phyloP scores from a whole-genome alignment of 1,140 invertebrate species.

The Musca vetustissima region DNA sequence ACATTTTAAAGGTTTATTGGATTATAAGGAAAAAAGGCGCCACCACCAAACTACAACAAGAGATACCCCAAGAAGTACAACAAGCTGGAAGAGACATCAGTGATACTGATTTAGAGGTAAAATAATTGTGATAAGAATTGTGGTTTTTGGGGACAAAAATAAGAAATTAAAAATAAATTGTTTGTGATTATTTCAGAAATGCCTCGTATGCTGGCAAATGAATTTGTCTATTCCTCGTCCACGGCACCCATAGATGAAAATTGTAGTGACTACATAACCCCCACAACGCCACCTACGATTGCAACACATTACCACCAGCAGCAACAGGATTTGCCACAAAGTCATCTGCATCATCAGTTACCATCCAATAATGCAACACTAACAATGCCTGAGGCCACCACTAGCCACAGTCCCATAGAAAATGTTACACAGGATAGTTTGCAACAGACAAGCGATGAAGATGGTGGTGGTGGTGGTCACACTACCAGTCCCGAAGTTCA shows the following conservation, averaged over 20 bases:
- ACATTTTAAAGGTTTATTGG: too few species aligned
- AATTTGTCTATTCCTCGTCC: background rate
- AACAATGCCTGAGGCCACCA: too few species aligned
- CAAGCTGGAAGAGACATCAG: background rate
- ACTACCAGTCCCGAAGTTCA: background rate
- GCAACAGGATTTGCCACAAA: background rate
- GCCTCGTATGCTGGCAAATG: constrained; percentile 8
- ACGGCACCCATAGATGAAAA: background rate
- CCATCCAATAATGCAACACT: too few species aligned
- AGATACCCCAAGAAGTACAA: background rate
- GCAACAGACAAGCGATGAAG: background rate
- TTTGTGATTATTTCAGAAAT: constrained; percentile 2
- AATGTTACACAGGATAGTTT: too few species aligned
- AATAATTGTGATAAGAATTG: too few species aligned
- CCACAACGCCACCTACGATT: background rate
- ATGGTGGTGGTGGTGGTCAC: background rate
- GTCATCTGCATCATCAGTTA: background rate
- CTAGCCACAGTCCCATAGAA: too few species aligned
- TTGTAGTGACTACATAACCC: constrained; percentile 11
- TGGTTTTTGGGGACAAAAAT: too few species aligned
- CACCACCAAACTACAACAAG: background rate
- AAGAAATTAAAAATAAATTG: too few species aligned
- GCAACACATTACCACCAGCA: background rate
- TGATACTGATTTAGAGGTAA: too few species aligned
- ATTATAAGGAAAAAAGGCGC: constrained; percentile 12